Evolutionary conservation across 2,888 invertebrate genomes (phyloP).

Genomic region (Petrolisthes cinctipes): DNA sequence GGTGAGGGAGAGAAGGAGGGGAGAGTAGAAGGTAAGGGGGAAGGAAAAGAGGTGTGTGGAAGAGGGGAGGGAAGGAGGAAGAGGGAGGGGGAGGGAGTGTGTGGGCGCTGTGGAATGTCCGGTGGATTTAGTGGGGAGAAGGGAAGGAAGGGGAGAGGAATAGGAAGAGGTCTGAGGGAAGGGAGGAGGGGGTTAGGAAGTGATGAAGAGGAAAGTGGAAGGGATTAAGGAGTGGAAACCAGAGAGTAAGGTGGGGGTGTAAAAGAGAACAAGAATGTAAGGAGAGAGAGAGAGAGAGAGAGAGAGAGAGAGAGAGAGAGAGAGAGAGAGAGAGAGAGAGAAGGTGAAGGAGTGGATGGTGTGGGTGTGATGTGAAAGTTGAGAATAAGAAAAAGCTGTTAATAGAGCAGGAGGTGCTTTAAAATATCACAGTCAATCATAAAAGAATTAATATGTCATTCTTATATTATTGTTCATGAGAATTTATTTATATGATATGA

Average conservation of each 20-base stretch:
- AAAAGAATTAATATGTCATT: no score
- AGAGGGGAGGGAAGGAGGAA: no score
- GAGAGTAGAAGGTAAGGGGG: no score
- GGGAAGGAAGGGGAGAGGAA: background rate
- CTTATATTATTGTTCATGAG: no score
- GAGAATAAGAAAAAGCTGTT: background rate
- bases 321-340: constrained; percentile 21
- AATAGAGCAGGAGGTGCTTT: no score
- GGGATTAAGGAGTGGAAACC: background rate
- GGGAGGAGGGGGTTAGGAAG: background rate
- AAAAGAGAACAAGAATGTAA: background rate
- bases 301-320: constrained; percentile 16
- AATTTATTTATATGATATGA: no score
- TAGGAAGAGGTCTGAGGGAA: background rate
- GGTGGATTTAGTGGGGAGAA: background rate
- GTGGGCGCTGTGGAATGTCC: no score
- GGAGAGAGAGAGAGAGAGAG: background rate
- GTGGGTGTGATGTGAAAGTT: background rate
- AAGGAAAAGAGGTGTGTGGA: no score
- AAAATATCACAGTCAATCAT: no score
- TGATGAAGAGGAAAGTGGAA: background rate
- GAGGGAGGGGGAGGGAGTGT: no score
- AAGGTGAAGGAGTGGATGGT: background rate
- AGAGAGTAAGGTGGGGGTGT: background rate
- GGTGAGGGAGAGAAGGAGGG: no score